A percentile compares a stretch with the other conserved stretches of the same genome.
phyloP scores from a whole-genome alignment of 2,797 vertebrate genomes.

The Phaenicophaeus curvirostris region DNA sequence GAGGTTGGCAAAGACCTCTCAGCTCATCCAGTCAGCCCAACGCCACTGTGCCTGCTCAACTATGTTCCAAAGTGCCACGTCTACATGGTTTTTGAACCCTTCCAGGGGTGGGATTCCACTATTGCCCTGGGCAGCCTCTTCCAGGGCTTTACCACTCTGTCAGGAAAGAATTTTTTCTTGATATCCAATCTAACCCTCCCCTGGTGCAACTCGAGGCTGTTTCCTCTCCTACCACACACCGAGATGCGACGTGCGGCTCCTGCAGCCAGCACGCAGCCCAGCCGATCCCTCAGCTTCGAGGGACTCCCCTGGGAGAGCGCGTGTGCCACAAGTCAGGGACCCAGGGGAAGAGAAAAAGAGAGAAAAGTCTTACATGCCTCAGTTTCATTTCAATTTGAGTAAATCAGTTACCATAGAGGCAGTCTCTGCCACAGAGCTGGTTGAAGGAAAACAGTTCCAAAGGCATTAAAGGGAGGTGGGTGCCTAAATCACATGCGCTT shows the following conservation, averaged over 20 bases:
- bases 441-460: background rate
- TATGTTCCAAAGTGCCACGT: too few species aligned
- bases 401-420: background rate
- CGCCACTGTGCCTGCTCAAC: too few species aligned
- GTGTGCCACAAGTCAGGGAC: background rate
- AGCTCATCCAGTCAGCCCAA: too few species aligned
- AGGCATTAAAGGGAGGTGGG: background rate
- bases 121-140: too few species aligned
- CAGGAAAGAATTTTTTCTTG: too few species aligned
- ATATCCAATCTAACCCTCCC: too few species aligned
- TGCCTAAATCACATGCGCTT: background rate
- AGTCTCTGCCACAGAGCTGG: background rate
- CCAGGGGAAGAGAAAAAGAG: background rate
- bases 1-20: too few species aligned
- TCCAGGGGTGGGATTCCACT: too few species aligned
- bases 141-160: too few species aligned
- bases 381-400: background rate
- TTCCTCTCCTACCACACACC: background rate
- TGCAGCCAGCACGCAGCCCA: rapidly evolving
- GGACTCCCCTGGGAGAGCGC: too few species aligned
- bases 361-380: background rate
- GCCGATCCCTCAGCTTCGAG: background rate
- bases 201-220: too few species aligned
- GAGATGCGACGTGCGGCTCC: rapidly evolving
- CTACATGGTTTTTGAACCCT: too few species aligned